phyloP scores from a whole-genome alignment of 2,797 vertebrate genomes.

The Aselliscus stoliczkanus region DNA sequence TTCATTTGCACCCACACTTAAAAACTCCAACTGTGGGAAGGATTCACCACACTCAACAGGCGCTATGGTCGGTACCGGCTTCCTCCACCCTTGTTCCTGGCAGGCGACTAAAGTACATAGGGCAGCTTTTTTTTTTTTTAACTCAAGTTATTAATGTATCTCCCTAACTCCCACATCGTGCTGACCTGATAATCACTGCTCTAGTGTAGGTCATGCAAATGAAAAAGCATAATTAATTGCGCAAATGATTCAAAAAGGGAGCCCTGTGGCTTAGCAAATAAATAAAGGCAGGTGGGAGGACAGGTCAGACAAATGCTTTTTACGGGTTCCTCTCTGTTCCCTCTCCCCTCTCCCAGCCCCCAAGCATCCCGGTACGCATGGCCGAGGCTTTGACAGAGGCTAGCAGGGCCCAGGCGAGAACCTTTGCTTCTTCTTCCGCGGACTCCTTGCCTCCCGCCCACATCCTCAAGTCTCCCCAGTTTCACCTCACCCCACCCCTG shows the following conservation, averaged over 20 bases:
- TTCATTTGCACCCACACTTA: conserved; percentile 71
- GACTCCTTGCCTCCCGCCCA: background rate
- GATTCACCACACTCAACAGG: conserved; percentile 74
- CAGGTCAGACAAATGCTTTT: conserved; percentile 72
- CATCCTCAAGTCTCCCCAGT: background rate
- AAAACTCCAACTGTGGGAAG: conserved; percentile 63
- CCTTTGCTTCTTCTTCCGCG: background rate
- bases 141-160: conserved; percentile 79
- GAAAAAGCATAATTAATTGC: conserved; percentile 78
- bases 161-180: conserved; percentile 69
- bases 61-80: conserved; percentile 11
- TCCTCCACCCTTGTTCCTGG: conserved; percentile 5
- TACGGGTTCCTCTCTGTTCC: background rate
- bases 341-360: background rate
- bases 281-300: conserved; percentile 75
- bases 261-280: conserved; percentile 65
- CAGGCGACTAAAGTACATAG: conserved; percentile 48
- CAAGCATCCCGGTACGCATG: background rate
- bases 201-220: conserved; percentile 78
- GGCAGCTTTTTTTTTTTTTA: conserved; percentile 59
- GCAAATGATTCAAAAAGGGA: conserved; percentile 63
- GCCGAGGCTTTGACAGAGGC: conserved; percentile 38
- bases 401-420: conserved; percentile 45
- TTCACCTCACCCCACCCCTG: background rate
- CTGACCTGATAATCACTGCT: conserved; percentile 79